These are phyloP conservation scores for Phytoseiulus persimilis DNA, from an alignment of 2,888 invertebrate species.

Conservation along the genomic window DNA sequence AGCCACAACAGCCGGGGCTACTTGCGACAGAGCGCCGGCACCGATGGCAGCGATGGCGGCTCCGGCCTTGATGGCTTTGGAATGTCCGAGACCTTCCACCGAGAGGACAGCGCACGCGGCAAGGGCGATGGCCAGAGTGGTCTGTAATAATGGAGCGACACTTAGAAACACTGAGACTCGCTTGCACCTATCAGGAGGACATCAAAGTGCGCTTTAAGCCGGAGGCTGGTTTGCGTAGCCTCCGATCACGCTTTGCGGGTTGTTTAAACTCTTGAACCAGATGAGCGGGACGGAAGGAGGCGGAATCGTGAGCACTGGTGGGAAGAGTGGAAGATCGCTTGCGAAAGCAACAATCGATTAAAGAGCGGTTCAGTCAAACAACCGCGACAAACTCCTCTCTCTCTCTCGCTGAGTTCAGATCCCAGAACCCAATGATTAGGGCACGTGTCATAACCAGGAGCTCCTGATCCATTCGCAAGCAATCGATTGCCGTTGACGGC, in stretches of 20 bases:
- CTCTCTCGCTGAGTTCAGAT: too few relatives aligned
- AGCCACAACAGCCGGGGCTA: constrained; percentile 15
- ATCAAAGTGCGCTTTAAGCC: neutral
- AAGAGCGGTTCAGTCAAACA: too few relatives aligned
- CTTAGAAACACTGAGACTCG: neutral
- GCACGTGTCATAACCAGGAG: too few relatives aligned
- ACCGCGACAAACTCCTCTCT: too few relatives aligned
- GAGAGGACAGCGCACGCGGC: constrained; percentile 29
- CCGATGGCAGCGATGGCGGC: constrained; percentile 29
- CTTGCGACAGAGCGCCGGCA: constrained; percentile 26
- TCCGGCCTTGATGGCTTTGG: constrained; percentile 13
- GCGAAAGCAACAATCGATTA: too few relatives aligned
- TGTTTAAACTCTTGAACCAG: neutral
- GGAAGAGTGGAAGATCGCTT: too few relatives aligned
- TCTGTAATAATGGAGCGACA: neutral
- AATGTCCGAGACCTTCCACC: constrained; percentile 11
- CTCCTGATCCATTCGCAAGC: too few relatives aligned
- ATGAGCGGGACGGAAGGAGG: too few relatives aligned
- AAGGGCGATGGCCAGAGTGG: constrained; percentile 18
- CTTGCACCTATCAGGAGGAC: neutral
- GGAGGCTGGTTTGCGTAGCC: neutral
- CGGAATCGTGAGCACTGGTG: too few relatives aligned
- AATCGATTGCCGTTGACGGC: too few relatives aligned
- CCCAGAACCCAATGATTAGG: too few relatives aligned
- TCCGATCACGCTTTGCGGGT: neutral